A percentile compares a stretch with the other conserved stretches of the same genome.
Evolutionary conservation across 2,888 invertebrate species (phyloP).

Genomic region (Lagria hirta): DNA sequence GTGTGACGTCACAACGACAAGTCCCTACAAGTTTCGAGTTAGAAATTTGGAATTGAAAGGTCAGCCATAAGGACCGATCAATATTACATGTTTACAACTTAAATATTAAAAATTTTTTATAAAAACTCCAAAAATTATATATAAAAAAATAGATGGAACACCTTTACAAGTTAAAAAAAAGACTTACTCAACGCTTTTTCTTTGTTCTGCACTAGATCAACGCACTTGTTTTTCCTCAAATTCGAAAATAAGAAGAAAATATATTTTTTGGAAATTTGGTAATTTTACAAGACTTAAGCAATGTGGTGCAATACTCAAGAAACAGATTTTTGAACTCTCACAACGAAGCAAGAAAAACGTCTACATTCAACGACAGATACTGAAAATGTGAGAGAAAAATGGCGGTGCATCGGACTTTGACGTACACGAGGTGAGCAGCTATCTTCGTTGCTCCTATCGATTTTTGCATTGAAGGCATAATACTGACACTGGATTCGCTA

Average conservation of each 20-base stretch:
- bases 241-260: too few relatives aligned
- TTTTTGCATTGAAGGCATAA: neutral
- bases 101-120: neutral
- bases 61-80: slow-evolving; percentile 13
- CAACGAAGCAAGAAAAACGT: slow-evolving; percentile 4
- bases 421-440: slow-evolving; percentile 1
- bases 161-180: slow-evolving; percentile 1
- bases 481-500: slow-evolving; percentile 16
- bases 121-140: too few relatives aligned
- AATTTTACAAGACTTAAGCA: too few relatives aligned
- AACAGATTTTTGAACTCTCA: slow-evolving; percentile 6
- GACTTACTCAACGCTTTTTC: neutral
- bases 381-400: slow-evolving; percentile 11
- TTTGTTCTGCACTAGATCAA: neutral
- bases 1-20: slow-evolving; percentile 23
- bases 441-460: slow-evolving; percentile 5
- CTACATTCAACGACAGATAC: slow-evolving; percentile 7
- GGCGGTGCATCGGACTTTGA: slow-evolving; percentile 22
- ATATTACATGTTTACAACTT: slow-evolving; percentile 20
- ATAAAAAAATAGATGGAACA: too few relatives aligned
- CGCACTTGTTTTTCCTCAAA: too few relatives aligned
- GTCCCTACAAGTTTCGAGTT: slow-evolving; percentile 26
- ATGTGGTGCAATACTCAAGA: neutral
- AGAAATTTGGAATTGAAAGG: slow-evolving; percentile 12
- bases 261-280: too few relatives aligned